Evolutionary conservation across 1,140 invertebrate species (phyloP).

Genomic region (Zaprionus ornatus): DNA sequence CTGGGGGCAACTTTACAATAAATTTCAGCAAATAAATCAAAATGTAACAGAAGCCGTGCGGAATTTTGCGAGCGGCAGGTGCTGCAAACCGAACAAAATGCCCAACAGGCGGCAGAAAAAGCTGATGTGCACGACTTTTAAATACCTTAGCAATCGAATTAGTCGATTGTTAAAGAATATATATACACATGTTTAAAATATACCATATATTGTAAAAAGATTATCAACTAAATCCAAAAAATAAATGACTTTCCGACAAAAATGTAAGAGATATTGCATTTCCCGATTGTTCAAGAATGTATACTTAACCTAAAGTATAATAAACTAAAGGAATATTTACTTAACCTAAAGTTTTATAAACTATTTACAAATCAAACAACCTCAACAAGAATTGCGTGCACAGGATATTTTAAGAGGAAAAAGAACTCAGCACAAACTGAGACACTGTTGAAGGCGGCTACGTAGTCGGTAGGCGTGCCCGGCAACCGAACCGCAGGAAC

Average conservation of each 20-base stretch:
- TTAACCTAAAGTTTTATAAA: not conserved
- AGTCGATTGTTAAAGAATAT: not conserved
- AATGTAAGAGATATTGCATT: not conserved
- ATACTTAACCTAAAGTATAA: not conserved
- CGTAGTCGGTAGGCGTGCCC: slow-evolving; percentile 19
- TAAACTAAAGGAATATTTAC: not conserved
- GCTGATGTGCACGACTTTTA: not conserved
- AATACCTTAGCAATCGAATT: not conserved
- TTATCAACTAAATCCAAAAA: not conserved
- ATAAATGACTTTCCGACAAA: not conserved
- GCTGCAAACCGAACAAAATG: slow-evolving; percentile 29
- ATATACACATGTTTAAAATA: not conserved
- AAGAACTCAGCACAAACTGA: slow-evolving; percentile 18
- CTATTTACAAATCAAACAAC: not conserved
- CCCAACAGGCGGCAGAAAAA: not conserved
- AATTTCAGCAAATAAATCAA: slow-evolving; percentile 81
- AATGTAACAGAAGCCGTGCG: slow-evolving; percentile 77
- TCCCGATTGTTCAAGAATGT: not conserved
- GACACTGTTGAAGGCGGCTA: slow-evolving; percentile 16
- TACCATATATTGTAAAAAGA: no score
- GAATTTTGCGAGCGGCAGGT: slow-evolving; percentile 76
- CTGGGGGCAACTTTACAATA: slow-evolving; percentile 70
- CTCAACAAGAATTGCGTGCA: not conserved
- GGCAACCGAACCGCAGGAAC: not conserved
- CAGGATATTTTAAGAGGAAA: slow-evolving; percentile 17